Evolutionary conservation across 2,113 vertebrate species (phyloP), one percentile per base, ranked within the genome.

Genomic region (Phasianus colchicus): DNA sequence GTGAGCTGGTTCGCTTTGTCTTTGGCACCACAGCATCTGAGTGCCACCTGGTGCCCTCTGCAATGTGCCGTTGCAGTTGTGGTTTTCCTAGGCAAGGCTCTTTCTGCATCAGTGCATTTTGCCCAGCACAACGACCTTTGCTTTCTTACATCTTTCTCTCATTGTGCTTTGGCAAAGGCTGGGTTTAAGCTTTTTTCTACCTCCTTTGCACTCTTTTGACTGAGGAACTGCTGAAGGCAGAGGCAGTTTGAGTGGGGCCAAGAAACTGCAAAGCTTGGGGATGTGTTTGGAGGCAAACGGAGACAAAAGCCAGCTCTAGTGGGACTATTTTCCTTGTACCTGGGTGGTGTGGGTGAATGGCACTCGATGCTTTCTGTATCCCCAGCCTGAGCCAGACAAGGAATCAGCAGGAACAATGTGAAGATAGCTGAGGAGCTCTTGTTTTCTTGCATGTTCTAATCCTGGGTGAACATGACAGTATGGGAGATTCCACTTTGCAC

Each of bases 61-160:
- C 32, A 83, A 17, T 0, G 0, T 81, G 42, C n/a, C 9, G 11
- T 2, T 0, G 0, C n/a, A 25, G 17, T 0, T 64, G 18, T 34
- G 8, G 47, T 78, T 57, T 55, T 78, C 10, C 43, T 47, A 8
- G 25, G 22, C 3, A 21, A 64, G 19, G 11, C 13, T 81, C 32
- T 65, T 71, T 32, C 32, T 80, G 64, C 47, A 1, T 66, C 2
- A 1, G 7, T 5, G 25, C 2, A 16, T 63, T 91, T 63, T 70
- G 14, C 5, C 32, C 4, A 4, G 2, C 3, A 11, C 1, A 2
- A 32, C 14, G 11, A 18, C 30, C 32, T 74, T 66, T 58, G 19
- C 24, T 77, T 76, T 63, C 38, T 42, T 3, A 3, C 11, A 43
- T 14, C 40, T 61, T 80, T 27, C 36, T 74, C 29, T 60, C 22